A percentile compares a stretch with the other conserved stretches of the same genome.
Conservation (phyloP, 1,140 invertebrate species). For the Caerostris darwini region DNA sequence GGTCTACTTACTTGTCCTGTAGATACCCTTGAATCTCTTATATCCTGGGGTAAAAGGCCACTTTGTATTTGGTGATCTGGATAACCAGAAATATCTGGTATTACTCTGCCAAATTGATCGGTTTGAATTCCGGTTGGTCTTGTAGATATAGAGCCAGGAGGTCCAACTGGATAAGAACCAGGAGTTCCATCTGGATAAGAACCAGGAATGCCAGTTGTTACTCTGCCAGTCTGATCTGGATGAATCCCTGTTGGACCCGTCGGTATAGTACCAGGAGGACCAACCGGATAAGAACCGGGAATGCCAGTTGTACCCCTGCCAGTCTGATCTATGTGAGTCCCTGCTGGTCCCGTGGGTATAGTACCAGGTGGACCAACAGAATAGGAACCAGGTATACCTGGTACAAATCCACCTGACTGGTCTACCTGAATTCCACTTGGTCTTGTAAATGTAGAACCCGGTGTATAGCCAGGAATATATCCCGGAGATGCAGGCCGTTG, state of each 20-base stretch:
- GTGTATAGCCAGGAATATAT: background rate
- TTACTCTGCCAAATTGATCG: background rate
- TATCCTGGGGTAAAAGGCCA: background rate
- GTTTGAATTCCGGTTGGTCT: background rate
- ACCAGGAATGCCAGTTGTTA: background rate
- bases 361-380: background rate
- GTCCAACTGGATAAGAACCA: background rate
- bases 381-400: background rate
- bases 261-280: background rate
- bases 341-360: background rate
- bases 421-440: too few relatives aligned
- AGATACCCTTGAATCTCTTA: background rate
- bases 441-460: background rate
- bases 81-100: slow-evolving; percentile 29
- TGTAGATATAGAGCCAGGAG: slow-evolving; percentile 5
- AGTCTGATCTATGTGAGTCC: background rate
- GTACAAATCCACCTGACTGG: background rate
- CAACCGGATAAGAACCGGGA: background rate
- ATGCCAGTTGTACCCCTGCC: background rate
- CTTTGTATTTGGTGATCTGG: background rate
- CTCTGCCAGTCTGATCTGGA: background rate
- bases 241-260: background rate
- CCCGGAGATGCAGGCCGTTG: background rate
- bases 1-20: background rate
- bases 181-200: too few relatives aligned